Percentiles rank a stretch among this genome's conserved stretches.
Evolutionary conservation across 2,113 vertebrate genomes (phyloP).

Genomic region (Ageneiosus marmoratus): DNA sequence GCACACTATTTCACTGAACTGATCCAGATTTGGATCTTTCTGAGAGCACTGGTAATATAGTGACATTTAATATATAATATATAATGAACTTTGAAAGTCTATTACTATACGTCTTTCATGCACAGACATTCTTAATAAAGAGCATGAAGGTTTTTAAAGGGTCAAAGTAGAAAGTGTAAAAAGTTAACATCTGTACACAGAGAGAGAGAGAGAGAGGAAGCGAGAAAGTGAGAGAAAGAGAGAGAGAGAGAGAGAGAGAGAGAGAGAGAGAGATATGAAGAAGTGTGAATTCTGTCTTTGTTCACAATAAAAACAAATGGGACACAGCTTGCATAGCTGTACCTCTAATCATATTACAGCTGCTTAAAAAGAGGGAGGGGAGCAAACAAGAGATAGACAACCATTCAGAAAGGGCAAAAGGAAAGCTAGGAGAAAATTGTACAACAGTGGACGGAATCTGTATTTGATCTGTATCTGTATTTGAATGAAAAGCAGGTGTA

Average conservation of each 20-base stretch:
- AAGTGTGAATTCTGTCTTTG: slow-evolving; percentile 15
- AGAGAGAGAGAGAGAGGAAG: not conserved
- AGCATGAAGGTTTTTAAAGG: not conserved
- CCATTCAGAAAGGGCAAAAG: slow-evolving; percentile 31
- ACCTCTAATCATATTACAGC: slow-evolving; percentile 50
- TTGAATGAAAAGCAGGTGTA: not conserved
- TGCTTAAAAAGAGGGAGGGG: slow-evolving; percentile 35
- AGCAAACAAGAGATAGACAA: slow-evolving; percentile 20
- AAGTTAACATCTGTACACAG: slow-evolving; percentile 7
- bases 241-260: slow-evolving; percentile 14
- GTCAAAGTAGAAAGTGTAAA: slow-evolving; percentile 1
- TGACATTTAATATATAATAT: not conserved
- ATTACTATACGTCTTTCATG: not conserved
- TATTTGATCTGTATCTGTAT: not conserved
- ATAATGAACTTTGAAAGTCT: not conserved
- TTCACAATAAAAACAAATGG: slow-evolving; percentile 41
- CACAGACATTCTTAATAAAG: not conserved
- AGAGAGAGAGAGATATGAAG: not conserved
- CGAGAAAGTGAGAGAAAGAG: slow-evolving; percentile 13
- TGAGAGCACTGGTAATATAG: not conserved
- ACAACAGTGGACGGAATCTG: not conserved
- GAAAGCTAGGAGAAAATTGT: not conserved
- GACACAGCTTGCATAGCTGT: slow-evolving; percentile 33
- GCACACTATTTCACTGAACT: not conserved
- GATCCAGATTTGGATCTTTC: not conserved